Percentiles rank a stretch among this genome's conserved stretches.
These are phyloP conservation scores for Osedax fenrisi DNA, from an alignment of 2,888 invertebrate genomes.

Conservation along the genomic window DNA sequence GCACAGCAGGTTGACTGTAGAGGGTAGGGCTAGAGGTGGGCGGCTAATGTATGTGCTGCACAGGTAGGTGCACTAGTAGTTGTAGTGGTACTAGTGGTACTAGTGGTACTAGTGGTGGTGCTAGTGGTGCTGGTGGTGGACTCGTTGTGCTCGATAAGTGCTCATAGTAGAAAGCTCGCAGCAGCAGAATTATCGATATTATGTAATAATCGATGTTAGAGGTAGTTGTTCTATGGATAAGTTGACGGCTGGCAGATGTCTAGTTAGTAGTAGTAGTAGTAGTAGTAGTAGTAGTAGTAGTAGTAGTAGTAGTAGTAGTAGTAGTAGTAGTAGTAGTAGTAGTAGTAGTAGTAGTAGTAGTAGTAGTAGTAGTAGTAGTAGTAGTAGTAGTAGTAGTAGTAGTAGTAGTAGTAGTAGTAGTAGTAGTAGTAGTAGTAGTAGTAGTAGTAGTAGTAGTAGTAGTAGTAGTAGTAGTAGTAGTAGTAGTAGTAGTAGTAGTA, in stretches of 20 bases:
- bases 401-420: constrained; percentile 37
- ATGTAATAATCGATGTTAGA: no score
- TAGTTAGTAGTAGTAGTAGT: constrained; percentile 14
- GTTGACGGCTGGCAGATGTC: background rate
- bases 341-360: background rate
- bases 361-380: background rate
- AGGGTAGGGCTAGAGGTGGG: no score
- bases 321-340: background rate
- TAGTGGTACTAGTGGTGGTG: no score
- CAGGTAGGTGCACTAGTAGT: no score
- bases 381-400: constrained; percentile 22
- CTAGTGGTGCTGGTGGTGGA: no score
- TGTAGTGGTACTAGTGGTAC: no score
- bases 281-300: constrained; percentile 14
- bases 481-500: background rate
- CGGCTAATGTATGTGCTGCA: no score
- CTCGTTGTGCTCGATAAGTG: no score
- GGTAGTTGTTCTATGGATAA: no score
- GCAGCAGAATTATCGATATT: no score
- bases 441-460: background rate
- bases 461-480: constrained; percentile 11
- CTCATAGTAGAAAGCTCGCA: no score
- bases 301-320: constrained; percentile 25
- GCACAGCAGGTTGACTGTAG: no score
- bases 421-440: constrained; percentile 20